Evolutionary conservation across 2,888 invertebrate genomes (phyloP), one percentile per base, ranked within the genome.

Genomic region (Oligia strigilis): DNA sequence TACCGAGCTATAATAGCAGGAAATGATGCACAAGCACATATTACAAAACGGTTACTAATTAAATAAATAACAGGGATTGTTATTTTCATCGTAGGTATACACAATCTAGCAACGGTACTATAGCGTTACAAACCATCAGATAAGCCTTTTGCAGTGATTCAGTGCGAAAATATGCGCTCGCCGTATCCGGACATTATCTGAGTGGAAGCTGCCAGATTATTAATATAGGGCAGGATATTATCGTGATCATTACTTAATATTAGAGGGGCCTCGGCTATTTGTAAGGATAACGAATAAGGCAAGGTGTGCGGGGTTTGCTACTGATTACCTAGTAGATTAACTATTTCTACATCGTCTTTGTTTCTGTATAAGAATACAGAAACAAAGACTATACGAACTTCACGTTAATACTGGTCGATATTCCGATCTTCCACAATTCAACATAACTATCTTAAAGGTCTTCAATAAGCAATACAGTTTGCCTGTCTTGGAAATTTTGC

Each of bases 171-270:
- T 86, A 89, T 87, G 84, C 87, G 84, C n/a, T 80, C 70, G 23
- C 64, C 55, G 78, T 83, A 87, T 90, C 90, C 91, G 90, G 85
- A 75, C 75, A 75, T 88, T 89, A 91, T 89, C 86, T 70, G 49
- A 55, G 64, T 76, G 52, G 66, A 75, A 71, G 77, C 76, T 78
- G 70, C 49, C 46, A 74, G 81, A 87, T 83, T 88, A 89, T 78
- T 46, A 77, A 78, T 81, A 80, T 78, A 49, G 78, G 66, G 65
- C 70, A 85, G 72, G 69, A 73, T 78, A 85, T 83, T 83, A 83
- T 78, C 77, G 65, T 75, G 55, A 82, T 80, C 76, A 73, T 70
- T 62, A 55, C 43, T 72, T 78, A 52, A 72, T 74, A 70, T 71
- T 65, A 70, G 55, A 77, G 43, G 62, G 40, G 65, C 55, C 65